Evolutionary conservation across 2,888 invertebrate genomes (phyloP), one percentile per base, ranked within the genome.

Genomic region (Nemoura dubitans): DNA sequence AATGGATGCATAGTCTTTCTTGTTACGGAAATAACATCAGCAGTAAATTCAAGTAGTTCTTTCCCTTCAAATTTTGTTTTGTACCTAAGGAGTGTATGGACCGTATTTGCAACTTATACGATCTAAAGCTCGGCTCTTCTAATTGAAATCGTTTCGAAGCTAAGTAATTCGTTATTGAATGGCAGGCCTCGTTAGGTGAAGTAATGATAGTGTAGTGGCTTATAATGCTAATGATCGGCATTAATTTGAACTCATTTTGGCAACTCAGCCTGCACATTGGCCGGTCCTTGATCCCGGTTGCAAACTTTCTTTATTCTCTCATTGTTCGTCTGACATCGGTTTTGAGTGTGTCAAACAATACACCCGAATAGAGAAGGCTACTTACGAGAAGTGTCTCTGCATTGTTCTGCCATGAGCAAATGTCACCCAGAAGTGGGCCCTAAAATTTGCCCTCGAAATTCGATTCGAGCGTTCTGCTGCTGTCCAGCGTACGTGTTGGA

Each of bases 251-350:
- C 59, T 59, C 59, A 21, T 59, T 81, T 81, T 81, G 86, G 86
- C 86, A 86, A 86, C 86, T 29, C 78, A 30, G 86, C 83, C n/a
- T 26, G 42, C 81, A 81, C 81, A 81, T 77, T 87, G 87, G 83
- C 87, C 87, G 87, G 87, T 87, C 86, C 86, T 87, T 87, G 87
- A 87, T 87, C 87, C 87, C 87, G 78, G 82, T 76, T 85, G 28
- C 78, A 26, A 28, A 27, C 26, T 78, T 78, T 78, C 30, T 81
- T 81, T 81, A 5, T 81, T 81, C 81, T 81, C 81, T 28, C 81
- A 28, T 81, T 59, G 59, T 59, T 59, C 59, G 59, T 21, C 59
- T 59, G 59, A 59, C 59, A 14, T 59, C 59, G 14, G 59, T 10
- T 59, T 59, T 59, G 59, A 59, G 59, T 59, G 21, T 59, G 59